These are phyloP conservation scores for Tyria jacobaeae DNA, from an alignment of 2,888 invertebrate genomes.

Conservation along the genomic window DNA sequence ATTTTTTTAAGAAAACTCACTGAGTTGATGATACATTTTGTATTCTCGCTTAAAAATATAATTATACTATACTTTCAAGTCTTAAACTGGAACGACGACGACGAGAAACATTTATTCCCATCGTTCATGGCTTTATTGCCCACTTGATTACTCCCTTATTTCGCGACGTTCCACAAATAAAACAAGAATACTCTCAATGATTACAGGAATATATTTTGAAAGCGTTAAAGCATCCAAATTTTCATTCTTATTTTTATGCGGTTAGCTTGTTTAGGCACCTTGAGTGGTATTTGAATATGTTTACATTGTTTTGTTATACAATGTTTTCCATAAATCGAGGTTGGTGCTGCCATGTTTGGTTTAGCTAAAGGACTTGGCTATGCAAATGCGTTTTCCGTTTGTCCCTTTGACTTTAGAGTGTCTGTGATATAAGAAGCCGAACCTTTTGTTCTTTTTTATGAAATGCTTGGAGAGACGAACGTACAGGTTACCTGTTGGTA, in stretches of 20 bases:
- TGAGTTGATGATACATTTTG: background rate
- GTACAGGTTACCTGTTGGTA: no score
- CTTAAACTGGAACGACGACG: slow-evolving; percentile 31
- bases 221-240: slow-evolving; percentile 10
- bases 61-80: slow-evolving; percentile 6
- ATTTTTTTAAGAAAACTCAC: background rate
- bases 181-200: slow-evolving; percentile 41
- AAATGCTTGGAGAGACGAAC: no score
- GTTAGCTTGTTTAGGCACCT: slow-evolving; percentile 35
- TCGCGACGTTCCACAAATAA: slow-evolving; percentile 25
- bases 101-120: slow-evolving; percentile 43
- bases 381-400: slow-evolving; percentile 30
- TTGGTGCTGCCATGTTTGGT: slow-evolving; percentile 37
- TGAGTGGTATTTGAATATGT: slow-evolving; percentile 49
- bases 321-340: slow-evolving; percentile 50
- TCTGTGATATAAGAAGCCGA: background rate
- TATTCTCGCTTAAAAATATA: background rate
- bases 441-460: background rate
- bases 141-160: slow-evolving; percentile 43
- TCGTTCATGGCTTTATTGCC: slow-evolving; percentile 44
- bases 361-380: slow-evolving; percentile 26
- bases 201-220: slow-evolving; percentile 29
- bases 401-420: slow-evolving; percentile 13
- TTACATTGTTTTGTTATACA: slow-evolving; percentile 51
- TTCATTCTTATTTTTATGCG: slow-evolving; percentile 22